A percentile compares a stretch with the other conserved stretches of the same genome.
Evolutionary conservation across 2,888 invertebrate genomes (phyloP).

Genomic region (Acrobasis suavella): DNA sequence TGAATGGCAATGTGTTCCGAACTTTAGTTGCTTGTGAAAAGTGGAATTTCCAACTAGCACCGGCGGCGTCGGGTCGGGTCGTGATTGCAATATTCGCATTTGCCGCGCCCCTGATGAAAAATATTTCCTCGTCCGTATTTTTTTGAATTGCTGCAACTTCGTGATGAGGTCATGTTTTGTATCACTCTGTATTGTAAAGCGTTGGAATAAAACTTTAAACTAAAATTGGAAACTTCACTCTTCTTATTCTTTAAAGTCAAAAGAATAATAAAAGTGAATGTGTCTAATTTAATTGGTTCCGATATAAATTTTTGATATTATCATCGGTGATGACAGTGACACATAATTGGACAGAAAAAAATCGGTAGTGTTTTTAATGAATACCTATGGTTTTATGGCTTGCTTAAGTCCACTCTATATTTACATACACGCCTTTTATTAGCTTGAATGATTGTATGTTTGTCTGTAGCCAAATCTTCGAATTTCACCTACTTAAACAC

Average conservation of each 20-base stretch:
- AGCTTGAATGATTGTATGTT: too few relatives aligned
- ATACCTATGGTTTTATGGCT: too few relatives aligned
- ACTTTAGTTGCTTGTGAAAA: conserved; percentile 31
- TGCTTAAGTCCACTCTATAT: too few relatives aligned
- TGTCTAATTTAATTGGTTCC: neutral
- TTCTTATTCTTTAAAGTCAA: too few relatives aligned
- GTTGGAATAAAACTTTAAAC: neutral
- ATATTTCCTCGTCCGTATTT: conserved; percentile 36
- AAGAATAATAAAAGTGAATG: neutral
- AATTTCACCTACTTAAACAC: too few relatives aligned
- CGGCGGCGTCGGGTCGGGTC: conserved; percentile 27
- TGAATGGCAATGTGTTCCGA: conserved; percentile 12
- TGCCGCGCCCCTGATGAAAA: conserved; percentile 58
- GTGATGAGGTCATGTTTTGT: conserved; percentile 44
- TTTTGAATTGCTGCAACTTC: conserved; percentile 42
- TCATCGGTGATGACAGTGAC: too few relatives aligned
- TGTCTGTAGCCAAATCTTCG: too few relatives aligned
- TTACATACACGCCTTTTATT: too few relatives aligned
- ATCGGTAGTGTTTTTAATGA: too few relatives aligned
- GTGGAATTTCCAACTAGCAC: conserved; percentile 32
- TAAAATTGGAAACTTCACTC: too few relatives aligned
- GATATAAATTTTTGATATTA: too few relatives aligned
- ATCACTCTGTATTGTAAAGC: conserved; percentile 25
- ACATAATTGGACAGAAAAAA: too few relatives aligned
- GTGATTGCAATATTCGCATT: conserved; percentile 58